Evolutionary conservation across 2,797 vertebrate species (phyloP).

Genomic region (Arrhamphus sclerolepis): DNA sequence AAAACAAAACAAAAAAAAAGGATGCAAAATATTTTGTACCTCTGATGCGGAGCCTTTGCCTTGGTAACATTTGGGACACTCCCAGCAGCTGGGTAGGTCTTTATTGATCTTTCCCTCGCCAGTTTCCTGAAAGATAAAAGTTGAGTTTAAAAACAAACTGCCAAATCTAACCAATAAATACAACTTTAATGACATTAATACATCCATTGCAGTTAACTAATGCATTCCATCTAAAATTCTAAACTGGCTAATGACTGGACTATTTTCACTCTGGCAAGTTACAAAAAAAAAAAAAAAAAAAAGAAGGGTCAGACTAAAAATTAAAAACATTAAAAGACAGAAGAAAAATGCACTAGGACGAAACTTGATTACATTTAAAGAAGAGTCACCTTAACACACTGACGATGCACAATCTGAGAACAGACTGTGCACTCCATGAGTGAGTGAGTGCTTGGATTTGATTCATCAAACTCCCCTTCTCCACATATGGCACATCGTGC

Average conservation of each 20-base stretch:
- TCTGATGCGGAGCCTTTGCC: constrained; percentile 80
- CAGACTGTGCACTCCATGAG: constrained; percentile 99
- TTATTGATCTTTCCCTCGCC: constrained; percentile 92
- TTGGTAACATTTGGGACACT: constrained; percentile 95
- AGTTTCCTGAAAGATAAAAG: constrained; percentile 82
- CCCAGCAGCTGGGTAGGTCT: constrained; percentile 97
- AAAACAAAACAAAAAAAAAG: not conserved
- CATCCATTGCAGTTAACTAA: not conserved
- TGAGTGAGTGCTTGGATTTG: constrained; percentile 85
- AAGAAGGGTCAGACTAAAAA: too few relatives aligned
- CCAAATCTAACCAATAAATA: constrained; percentile 7
- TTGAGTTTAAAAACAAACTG: not conserved
- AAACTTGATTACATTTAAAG: not conserved
- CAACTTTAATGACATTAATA: constrained; percentile 4
- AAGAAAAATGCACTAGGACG: not conserved
- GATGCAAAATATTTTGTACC: constrained; percentile 71
- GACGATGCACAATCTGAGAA: constrained; percentile 93
- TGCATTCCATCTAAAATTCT: not conserved
- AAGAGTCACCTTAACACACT: constrained; percentile 88
- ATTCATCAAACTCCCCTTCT: constrained; percentile 87
- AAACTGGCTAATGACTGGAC: too few relatives aligned
- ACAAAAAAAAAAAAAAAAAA: too few relatives aligned
- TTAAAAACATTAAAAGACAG: not conserved
- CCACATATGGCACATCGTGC: constrained; percentile 93
- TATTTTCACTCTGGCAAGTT: too few relatives aligned